Base-by-base conservation (phyloP, 2,797 vertebrate genomes). In the Heterohyrax brucei region DNA sequence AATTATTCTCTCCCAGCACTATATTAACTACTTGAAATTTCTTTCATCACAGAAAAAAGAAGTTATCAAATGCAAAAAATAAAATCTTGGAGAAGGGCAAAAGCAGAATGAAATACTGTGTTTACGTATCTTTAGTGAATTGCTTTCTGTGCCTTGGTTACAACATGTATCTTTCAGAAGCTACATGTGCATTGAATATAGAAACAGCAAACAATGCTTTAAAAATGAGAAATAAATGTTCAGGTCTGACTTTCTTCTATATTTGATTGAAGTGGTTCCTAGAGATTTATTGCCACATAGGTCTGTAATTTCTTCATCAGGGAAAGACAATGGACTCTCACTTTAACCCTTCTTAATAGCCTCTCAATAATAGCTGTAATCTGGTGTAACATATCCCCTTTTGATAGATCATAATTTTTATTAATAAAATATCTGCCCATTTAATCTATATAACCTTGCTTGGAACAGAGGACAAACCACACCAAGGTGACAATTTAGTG, bases 271-370 rank as follows among this genome's bases (percentile, higher is more conserved):
- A 80, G 22, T 81, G 16, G 33, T 86, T 48, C 72, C 22, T 89
- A 16, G 14, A 80, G 39, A 86, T 59, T 86, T 88, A 78, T 26
- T 89, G 7, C 12, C 28, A 46, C 70, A 68, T 4, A 48, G 26
- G 6, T 56, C 30, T 84, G 4, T 86, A 89, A 82, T 64, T 94
- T 10, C 26, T 87, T 87, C 10, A 90, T 75, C 48, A 87, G 73
- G 87, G 82, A 90, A 62, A 79, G 78, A 22, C 62, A 87, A n/a
- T 10, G n/a, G 12, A 18, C 24, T 73, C 48, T 48, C 64, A 59
- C 8, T 56, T 5, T 24, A 19, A n/a, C n/a, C 21, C 44, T 70
- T 86, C 26, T 16, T 46, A 44, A 5, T 82, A 39, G 14, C 62
- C 9, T 59, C 33, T 77, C 61, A 83, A 18, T 64, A 79, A 80